Evolutionary conservation across 1,140 invertebrate genomes (phyloP).

Genomic region (Piezodorus guildinii): DNA sequence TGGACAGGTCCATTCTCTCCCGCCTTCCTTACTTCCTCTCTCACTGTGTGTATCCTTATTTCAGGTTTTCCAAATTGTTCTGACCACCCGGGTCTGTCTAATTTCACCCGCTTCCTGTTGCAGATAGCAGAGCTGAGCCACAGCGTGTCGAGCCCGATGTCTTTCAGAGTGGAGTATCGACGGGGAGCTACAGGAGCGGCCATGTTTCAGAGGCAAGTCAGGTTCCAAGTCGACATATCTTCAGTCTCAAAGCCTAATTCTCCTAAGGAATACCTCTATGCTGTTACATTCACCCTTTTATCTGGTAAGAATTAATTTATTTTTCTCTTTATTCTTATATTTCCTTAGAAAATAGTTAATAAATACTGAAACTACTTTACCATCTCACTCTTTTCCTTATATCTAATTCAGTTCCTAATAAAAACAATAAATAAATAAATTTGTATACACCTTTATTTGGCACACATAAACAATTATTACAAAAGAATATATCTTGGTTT

Average conservation of each 20-base stretch:
- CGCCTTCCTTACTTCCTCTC: conserved; percentile 1
- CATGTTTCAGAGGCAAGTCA: conserved; percentile 92
- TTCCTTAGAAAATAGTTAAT: no score
- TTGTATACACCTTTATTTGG: no score
- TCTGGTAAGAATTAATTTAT: conserved; percentile 59
- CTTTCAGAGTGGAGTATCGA: conserved; percentile 95
- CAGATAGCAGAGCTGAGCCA: conserved; percentile 97
- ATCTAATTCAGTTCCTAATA: no score
- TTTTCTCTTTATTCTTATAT: not conserved
- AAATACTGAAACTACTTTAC: no score
- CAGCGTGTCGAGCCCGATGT: conserved; percentile 94
- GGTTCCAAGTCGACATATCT: conserved; percentile 79
- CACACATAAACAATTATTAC: no score
- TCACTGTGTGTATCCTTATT: conserved; percentile 6
- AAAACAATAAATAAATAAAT: no score
- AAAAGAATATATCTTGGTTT: no score
- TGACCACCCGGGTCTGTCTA: not conserved
- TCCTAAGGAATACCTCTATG: conserved; percentile 74
- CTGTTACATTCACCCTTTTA: conserved; percentile 88
- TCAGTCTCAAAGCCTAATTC: conserved; percentile 57
- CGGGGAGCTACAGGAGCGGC: conserved; percentile 80
- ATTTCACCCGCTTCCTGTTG: conserved; percentile 29
- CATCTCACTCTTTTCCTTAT: no score
- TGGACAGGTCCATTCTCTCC: conserved; percentile 1
- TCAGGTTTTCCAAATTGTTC: not conserved